These are phyloP conservation scores for Pterostichus niger DNA, from an alignment of 2,888 invertebrate species.

Conservation along the genomic window DNA sequence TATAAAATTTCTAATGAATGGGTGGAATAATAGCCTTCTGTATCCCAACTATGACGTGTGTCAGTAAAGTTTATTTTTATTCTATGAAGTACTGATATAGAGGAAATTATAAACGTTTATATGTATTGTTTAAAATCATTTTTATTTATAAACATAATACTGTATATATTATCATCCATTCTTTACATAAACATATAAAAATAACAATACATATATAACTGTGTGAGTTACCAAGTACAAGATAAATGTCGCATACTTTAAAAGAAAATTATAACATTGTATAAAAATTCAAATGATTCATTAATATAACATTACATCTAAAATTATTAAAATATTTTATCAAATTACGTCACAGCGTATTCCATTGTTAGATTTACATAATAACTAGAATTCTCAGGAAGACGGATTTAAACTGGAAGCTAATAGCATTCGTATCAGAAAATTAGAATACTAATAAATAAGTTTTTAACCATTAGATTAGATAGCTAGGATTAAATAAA, in stretches of 20 bases:
- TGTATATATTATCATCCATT: slow-evolving; percentile 9
- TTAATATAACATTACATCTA: slow-evolving; percentile 18
- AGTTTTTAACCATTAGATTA: background rate
- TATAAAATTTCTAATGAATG: no score
- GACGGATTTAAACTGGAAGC: slow-evolving; percentile 40
- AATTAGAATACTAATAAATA: slow-evolving; percentile 26
- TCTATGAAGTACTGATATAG: no score
- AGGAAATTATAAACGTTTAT: no score
- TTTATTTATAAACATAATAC: no score
- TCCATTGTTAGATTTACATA: background rate
- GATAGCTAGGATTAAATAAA: slow-evolving; percentile 19
- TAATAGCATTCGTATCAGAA: slow-evolving; percentile 33
- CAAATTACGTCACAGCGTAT: slow-evolving; percentile 22
- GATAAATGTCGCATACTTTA: slow-evolving; percentile 10
- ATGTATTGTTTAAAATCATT: no score
- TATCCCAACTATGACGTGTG: no score
- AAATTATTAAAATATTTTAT: slow-evolving; percentile 21
- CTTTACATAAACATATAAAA: slow-evolving; percentile 38
- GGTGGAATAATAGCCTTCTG: no score
- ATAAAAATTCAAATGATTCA: slow-evolving; percentile 8
- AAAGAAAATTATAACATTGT: slow-evolving; percentile 2
- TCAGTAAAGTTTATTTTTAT: no score
- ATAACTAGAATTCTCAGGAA: slow-evolving; percentile 33
- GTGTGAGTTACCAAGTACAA: background rate
- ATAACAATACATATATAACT: slow-evolving; percentile 31